Conservation (phyloP, 2,797 vertebrate species). For the Cuniculus paca region DNA sequence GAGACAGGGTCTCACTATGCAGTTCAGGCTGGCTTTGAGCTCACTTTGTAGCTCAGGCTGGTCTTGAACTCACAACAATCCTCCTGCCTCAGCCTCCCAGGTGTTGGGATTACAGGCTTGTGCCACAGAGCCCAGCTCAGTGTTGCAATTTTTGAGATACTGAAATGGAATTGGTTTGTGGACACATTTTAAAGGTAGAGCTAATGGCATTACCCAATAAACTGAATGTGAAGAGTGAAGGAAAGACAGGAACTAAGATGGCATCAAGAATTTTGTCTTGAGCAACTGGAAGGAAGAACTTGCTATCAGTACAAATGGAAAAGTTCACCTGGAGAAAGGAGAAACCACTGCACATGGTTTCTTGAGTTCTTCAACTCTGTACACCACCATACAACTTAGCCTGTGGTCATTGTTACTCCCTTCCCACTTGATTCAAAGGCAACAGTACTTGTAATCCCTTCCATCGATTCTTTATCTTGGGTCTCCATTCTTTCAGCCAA, state of each 20-base stretch:
- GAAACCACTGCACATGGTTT: rapidly evolving
- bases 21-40: too few relatives aligned
- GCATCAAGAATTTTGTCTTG: background rate
- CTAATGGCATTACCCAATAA: background rate
- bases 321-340: background rate
- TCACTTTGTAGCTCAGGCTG: too few relatives aligned
- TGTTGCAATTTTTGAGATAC: background rate
- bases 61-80: too few relatives aligned
- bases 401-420: background rate
- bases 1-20: too few relatives aligned
- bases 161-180: background rate
- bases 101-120: too few relatives aligned
- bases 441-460: background rate
- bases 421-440: background rate
- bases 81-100: too few relatives aligned
- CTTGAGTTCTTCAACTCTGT: background rate
- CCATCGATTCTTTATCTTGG: background rate
- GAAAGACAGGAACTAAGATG: background rate
- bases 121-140: too few relatives aligned
- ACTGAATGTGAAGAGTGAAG: background rate
- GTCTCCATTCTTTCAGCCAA: background rate
- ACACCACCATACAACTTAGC: too few relatives aligned
- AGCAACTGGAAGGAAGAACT: background rate
- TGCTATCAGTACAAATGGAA: background rate
- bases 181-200: background rate